Percentiles rank a stretch among this genome's conserved stretches.
phyloP scores from a whole-genome alignment of 2,888 invertebrate genomes.

The Cosmorhoe ocellata region DNA sequence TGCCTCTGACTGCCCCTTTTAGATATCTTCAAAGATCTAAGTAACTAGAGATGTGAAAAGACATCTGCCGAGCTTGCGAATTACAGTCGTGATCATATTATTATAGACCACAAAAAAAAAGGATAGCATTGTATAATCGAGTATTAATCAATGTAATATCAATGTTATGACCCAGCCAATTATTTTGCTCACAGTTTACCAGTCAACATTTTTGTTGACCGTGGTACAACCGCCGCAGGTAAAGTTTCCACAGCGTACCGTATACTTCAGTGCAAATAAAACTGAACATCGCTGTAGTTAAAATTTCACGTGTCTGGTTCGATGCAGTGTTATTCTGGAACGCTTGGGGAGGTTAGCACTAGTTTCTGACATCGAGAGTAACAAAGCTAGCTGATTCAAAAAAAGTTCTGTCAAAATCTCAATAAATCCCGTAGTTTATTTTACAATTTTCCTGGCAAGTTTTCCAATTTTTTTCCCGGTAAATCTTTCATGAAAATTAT shows the following conservation, averaged over 20 bases:
- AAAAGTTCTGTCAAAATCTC: too few species aligned
- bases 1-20: too few species aligned
- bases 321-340: conserved; percentile 45
- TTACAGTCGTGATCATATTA: too few species aligned
- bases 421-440: too few species aligned
- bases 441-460: too few species aligned
- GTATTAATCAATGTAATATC: conserved; percentile 16
- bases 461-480: too few species aligned
- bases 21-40: too few species aligned
- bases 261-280: conserved; percentile 63
- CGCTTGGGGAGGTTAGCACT: conserved; percentile 3
- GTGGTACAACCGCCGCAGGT: conserved; percentile 11
- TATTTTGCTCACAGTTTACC: conserved; percentile 22
- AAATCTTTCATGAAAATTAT: too few species aligned
- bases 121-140: conserved; percentile 11
- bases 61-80: too few species aligned
- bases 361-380: neutral
- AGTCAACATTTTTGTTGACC: conserved; percentile 18
- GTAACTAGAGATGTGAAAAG: too few species aligned
- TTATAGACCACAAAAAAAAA: too few species aligned
- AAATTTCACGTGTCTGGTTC: conserved; percentile 61
- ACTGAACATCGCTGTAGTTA: conserved; percentile 57
- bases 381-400: too few species aligned
- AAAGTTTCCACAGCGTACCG: conserved; percentile 29
- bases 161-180: conserved; percentile 19